These are phyloP conservation scores for Gila robusta DNA, from an alignment of 2,797 vertebrate species.

Conservation along the genomic window DNA sequence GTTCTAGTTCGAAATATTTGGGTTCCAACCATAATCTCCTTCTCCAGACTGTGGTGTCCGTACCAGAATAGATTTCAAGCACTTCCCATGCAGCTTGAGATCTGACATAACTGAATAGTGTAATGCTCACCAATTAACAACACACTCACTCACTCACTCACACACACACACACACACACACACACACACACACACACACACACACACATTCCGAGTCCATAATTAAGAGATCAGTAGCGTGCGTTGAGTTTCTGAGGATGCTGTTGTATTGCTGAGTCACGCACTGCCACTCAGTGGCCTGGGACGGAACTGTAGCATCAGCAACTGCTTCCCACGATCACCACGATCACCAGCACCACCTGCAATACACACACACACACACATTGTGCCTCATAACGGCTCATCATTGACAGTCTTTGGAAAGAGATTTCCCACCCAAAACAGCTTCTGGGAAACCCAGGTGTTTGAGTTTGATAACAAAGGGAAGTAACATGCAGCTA, in stretches of 20 bases:
- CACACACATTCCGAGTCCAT: constrained; percentile 8
- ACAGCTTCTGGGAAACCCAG: background rate
- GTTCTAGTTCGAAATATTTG: background rate
- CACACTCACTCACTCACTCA: background rate
- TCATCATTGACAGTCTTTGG: background rate
- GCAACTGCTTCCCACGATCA: background rate
- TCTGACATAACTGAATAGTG: constrained; percentile 27
- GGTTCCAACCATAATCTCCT: background rate
- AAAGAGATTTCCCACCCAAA: background rate
- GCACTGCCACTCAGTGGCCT: constrained; percentile 50
- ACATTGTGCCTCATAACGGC: background rate
- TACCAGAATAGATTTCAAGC: constrained; percentile 21
- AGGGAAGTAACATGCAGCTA: background rate
- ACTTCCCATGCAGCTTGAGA: constrained; percentile 17
- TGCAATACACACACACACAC: constrained; percentile 27
- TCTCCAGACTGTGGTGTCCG: background rate
- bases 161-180: too few relatives aligned
- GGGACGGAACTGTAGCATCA: constrained; percentile 22
- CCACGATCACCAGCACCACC: background rate
- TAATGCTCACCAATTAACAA: constrained; percentile 34
- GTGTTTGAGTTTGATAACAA: background rate
- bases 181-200: too few relatives aligned
- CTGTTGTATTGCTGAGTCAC: constrained; percentile 39
- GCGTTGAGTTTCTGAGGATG: background rate
- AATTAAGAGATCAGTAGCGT: constrained; percentile 48